A percentile compares a stretch with the other conserved stretches of the same genome.
phyloP scores from a whole-genome alignment of 2,888 invertebrate species.

The Poecilus cupreus region DNA sequence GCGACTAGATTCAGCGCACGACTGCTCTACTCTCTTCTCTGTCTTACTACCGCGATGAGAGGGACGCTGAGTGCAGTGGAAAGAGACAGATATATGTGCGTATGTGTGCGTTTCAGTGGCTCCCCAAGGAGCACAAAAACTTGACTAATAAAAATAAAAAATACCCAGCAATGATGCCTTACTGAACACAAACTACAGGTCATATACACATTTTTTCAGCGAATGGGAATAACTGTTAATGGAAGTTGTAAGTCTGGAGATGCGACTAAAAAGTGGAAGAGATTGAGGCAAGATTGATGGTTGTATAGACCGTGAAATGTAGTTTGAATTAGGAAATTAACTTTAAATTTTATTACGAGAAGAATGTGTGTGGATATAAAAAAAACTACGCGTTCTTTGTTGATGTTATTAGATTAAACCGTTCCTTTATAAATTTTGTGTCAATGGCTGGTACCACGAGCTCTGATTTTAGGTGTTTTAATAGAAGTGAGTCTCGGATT shows the following conservation, averaged over 20 bases:
- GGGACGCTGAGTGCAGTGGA: not conserved
- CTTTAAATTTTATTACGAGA: not conserved
- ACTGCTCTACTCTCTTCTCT: not conserved
- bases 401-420: too few relatives aligned
- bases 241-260: not conserved
- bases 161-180: slow-evolving; percentile 22
- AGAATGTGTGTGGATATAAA: too few relatives aligned
- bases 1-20: slow-evolving; percentile 38
- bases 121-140: slow-evolving; percentile 26
- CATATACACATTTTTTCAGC: slow-evolving; percentile 7
- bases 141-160: slow-evolving; percentile 44
- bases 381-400: too few relatives aligned
- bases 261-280: not conserved
- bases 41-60: not conserved
- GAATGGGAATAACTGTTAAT: slow-evolving; percentile 11
- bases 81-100: not conserved
- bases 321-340: slow-evolving; percentile 15
- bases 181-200: slow-evolving; percentile 17
- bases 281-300: not conserved
- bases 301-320: not conserved
- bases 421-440: too few relatives aligned
- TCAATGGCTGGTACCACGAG: too few relatives aligned
- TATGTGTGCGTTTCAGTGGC: not conserved
- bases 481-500: too few relatives aligned
- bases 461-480: too few relatives aligned